Base-by-base conservation (phyloP, 2,797 vertebrate species). In the Myotis myotis region DNA sequence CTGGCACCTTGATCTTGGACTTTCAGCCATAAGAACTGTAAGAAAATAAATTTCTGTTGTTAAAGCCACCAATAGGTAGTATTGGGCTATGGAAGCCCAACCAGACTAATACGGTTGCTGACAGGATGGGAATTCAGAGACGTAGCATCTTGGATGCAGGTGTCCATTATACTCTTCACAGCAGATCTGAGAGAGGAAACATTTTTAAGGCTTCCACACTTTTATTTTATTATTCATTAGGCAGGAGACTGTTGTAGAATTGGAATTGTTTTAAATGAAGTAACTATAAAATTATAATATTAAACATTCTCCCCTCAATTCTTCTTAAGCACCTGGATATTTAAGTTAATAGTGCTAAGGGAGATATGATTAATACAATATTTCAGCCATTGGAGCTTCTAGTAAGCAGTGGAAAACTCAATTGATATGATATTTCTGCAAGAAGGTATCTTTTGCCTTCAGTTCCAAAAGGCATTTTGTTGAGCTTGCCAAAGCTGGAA, bases 221-320 rank as follows among this genome's bases (percentile, higher is more conserved):
- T 8, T 68, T 51, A 41, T n/a, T 12, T 78, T 51, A 16, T 66
- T 88, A n/a, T 51, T 81, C 17, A 55, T 13, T 68, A 78, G 49
- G 36, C 5, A 90, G 38, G 22, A n/a, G 75, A 68, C 30, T 72
- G 38, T 36, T 5, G 2, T 64, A 88, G 20, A 90, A 2, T 60
- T 89, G 36, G 2, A 81, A 75, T 70, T 89, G 8, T 74, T 88
- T 91, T 53, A 93, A 87, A 70, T 75, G 55, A 41, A 11, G 47
- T 60, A 81, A 41, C 25, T 81, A 72, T 57, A 75, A 80, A 87
- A 87, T 95, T 71, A 33, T 82, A 94, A 80, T 87, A 87, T 44
- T 86, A 75, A 38, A 12, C 9, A 68, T 95, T 91, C 20, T 62
- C 6, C 38, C 47, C 30, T 79, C 44, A 89, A 79, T 87, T 75